phyloP scores from a whole-genome alignment of 2,888 invertebrate genomes.

The Dysmachus trigonus region DNA sequence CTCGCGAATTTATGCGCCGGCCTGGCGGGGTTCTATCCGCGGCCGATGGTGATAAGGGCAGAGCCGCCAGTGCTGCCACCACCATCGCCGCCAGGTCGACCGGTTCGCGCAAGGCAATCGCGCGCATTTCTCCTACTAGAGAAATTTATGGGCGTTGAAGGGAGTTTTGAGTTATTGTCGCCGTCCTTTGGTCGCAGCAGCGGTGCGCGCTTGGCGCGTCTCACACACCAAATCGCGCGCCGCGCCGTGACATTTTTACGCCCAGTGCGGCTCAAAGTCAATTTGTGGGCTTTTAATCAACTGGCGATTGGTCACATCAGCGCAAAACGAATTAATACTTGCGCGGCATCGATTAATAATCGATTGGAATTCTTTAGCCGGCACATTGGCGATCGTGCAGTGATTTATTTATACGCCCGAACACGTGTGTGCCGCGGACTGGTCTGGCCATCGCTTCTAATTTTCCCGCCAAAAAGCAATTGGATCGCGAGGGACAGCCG shows the following conservation, averaged over 20 bases:
- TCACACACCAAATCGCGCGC: too few relatives aligned
- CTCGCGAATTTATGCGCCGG: background rate
- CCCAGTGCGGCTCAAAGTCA: background rate
- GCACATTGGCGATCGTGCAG: background rate
- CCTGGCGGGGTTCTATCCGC: background rate
- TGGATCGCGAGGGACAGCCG: background rate
- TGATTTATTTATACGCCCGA: conserved; percentile 4
- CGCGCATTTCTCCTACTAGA: background rate
- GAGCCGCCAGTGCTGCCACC: background rate
- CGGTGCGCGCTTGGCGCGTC: background rate
- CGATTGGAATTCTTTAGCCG: background rate
- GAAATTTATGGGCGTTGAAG: conserved; percentile 7
- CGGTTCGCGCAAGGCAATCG: background rate
- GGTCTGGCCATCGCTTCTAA: background rate
- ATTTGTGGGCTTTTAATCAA: conserved; percentile 37
- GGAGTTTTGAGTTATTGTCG: conserved; percentile 14
- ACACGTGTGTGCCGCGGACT: background rate
- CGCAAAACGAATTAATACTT: conserved; percentile 18
- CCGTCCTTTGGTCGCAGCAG: background rate
- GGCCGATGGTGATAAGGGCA: background rate
- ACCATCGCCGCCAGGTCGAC: background rate
- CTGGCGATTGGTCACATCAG: conserved; percentile 39
- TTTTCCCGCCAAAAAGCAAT: background rate
- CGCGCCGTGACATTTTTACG: background rate
- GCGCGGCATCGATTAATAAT: background rate